Evolutionary conservation across 2,797 vertebrate genomes (phyloP), one percentile per base, ranked within the genome.

Genomic region (Acanthurus leucopareius): DNA sequence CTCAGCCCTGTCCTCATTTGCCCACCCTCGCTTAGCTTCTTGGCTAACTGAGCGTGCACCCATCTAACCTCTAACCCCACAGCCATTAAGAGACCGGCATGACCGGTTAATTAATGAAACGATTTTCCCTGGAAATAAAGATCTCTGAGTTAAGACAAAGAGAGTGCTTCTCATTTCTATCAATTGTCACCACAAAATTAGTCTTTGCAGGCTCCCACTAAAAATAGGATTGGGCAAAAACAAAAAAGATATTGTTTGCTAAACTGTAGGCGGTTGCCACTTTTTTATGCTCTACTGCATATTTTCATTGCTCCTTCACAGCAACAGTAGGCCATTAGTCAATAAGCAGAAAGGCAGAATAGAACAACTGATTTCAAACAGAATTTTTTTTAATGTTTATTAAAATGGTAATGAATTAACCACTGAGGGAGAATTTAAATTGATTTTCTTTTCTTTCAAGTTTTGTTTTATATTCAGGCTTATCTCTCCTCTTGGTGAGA

Each of bases 21-120:
- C 14, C 5, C 11, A 54, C 42, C 42, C 40, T 75, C 38, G 67
- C 77, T 64, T 73, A 57, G 67, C 78, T 62, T 79, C 48, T 48
- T 70, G 35, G 53, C 58, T 54, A 73, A 66, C 13, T 3, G 7
- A 71, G 25, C n/a, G 14, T 44, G 20, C 58, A 53, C 13, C 22
- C n/a, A 35, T 40, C 22, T 11, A 2, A 32, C 16, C 48, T 15
- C 3, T 56, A n/a, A 15, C 53, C 66, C 60, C 14, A 42, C 22
- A 47, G 35, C 69, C 25, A 48, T 53, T 10, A 22, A 13, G 10
- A 53, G 51, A 53, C 47, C 8, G 3, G 17, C 47, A 19, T 48
- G 15, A 61, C 60, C n/a, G 19, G n/a, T 51, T n/a, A 10, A 51
- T 51, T 10, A 51, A 51, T 20, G 9, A n/a, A n/a, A 10, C 20